A percentile compares a stretch with the other conserved stretches of the same genome.
Evolutionary conservation across 2,888 invertebrate genomes (phyloP).

Genomic region (Ellobium chinense): DNA sequence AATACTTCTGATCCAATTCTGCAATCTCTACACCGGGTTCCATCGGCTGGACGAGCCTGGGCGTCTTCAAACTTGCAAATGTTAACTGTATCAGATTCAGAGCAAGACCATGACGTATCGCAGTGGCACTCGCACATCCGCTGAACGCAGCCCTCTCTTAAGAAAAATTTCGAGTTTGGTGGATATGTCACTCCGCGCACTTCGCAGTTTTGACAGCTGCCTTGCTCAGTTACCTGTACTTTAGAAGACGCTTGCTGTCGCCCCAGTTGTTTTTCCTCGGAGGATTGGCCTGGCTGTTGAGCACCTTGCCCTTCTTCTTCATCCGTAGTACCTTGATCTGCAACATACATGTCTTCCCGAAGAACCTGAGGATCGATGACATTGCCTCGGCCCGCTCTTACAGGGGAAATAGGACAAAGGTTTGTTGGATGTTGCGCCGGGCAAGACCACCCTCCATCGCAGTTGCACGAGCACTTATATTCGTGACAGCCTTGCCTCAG

Average conservation of each 20-base stretch:
- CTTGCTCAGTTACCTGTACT: background rate
- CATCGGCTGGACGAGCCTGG: slow-evolving; percentile 46
- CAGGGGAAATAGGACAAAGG: slow-evolving; percentile 37
- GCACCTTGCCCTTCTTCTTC: background rate
- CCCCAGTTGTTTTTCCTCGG: background rate
- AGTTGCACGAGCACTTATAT: slow-evolving; percentile 63
- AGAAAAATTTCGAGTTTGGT: slow-evolving; percentile 57
- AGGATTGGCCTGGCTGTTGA: background rate
- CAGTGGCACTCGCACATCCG: slow-evolving; percentile 64
- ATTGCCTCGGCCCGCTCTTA: background rate
- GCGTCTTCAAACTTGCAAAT: slow-evolving; percentile 63
- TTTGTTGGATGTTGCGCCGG: slow-evolving; percentile 51
- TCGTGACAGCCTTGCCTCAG: slow-evolving; percentile 52
- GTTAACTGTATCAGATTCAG: slow-evolving; percentile 61
- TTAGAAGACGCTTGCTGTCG: background rate
- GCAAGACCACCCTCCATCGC: slow-evolving; percentile 65
- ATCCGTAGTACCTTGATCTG: background rate
- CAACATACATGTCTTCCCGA: background rate
- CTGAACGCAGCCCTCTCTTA: slow-evolving; percentile 61
- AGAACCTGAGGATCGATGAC: slow-evolving; percentile 14
- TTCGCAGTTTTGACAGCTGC: slow-evolving; percentile 43
- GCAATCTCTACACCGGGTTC: slow-evolving; percentile 34
- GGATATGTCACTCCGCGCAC: slow-evolving; percentile 49
- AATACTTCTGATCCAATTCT: slow-evolving; percentile 42
- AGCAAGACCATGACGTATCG: slow-evolving; percentile 60